Percentiles rank a stretch among this genome's conserved stretches.
Conservation (phyloP, 2,888 invertebrate species). For the Saturnia pavonia region DNA sequence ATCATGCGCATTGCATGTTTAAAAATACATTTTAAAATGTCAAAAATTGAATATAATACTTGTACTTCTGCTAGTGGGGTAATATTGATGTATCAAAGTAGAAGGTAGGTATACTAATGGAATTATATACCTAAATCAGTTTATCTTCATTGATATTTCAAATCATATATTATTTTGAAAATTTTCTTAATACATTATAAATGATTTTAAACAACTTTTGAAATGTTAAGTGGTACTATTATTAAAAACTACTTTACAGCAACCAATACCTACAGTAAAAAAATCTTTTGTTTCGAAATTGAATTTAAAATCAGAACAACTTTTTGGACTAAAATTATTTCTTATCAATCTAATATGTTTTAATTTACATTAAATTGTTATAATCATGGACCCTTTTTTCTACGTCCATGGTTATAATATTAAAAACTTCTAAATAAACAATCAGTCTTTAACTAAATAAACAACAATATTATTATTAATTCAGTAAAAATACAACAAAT, state of each 20-base stretch:
- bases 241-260: too few relatives aligned
- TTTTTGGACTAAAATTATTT: neutral
- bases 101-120: neutral
- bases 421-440: conserved; percentile 44
- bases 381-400: too few relatives aligned
- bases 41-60: conserved; percentile 21
- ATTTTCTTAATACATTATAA: too few relatives aligned
- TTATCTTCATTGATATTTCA: neutral
- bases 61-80: conserved; percentile 16
- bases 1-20: conserved; percentile 27
- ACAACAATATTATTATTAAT: conserved; percentile 45
- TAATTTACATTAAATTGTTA: neutral
- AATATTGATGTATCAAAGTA: neutral
- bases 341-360: neutral
- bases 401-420: too few relatives aligned
- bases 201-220: too few relatives aligned
- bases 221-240: too few relatives aligned
- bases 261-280: too few relatives aligned
- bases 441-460: conserved; percentile 80
- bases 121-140: neutral
- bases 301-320: too few relatives aligned
- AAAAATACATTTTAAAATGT: conserved; percentile 19
- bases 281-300: too few relatives aligned
- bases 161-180: too few relatives aligned
- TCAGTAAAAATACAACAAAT: conserved; percentile 52